Base-by-base conservation (phyloP, 2,888 invertebrate genomes). In the Byasa hedistus region DNA sequence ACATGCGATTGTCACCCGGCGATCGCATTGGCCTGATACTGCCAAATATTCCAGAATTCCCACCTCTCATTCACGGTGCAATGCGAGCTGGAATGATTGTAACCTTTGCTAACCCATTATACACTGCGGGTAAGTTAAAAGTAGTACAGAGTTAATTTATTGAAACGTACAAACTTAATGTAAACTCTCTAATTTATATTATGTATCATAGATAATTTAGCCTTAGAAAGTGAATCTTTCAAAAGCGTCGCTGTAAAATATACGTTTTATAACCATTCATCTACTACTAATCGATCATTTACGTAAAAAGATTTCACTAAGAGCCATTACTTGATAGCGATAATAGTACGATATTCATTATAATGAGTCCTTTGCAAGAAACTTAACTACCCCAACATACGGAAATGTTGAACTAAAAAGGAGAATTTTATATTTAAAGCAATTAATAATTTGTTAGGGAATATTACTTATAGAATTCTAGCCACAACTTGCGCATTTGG, bases 31-130 rank as follows among this genome's bases (percentile, higher is more conserved):
- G 94, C 1, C 83, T 96, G 24, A 90, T 95, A 48, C 82, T 95
- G 71, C 95, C 95, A 8, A 95, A 96, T 80, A 91, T 95, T 63
- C 95, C 95, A 0, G 95, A 95, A 84, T 95, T 94, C 76, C 87
- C 93, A 15, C 92, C 94, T 27, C 88, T 93, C n/a, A 93, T 94
- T 58, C 93, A 94, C 73, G 95, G 95, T 3, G 94, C 94, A 56
- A 88, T 95, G 79, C 90, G 92, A 70, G 95, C 95, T 1, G 95
- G 95, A 0, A 82, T 95, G 1, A 89, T 93, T 2, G 94, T 94
- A 19, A 95, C 95, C 0, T 95, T 95, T 74, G 94, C 94, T 3
- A 95, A 95, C 79, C 95, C 95, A 0, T 83, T 95, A 52, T 95
- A 94, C 77, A 95, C 95, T 17, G 91, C 93, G 78, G 94, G 94